Percentiles rank a stretch among this genome's conserved stretches.
Evolutionary conservation across 2,797 vertebrate genomes (phyloP).

Genomic region (Bradypus variegatus): DNA sequence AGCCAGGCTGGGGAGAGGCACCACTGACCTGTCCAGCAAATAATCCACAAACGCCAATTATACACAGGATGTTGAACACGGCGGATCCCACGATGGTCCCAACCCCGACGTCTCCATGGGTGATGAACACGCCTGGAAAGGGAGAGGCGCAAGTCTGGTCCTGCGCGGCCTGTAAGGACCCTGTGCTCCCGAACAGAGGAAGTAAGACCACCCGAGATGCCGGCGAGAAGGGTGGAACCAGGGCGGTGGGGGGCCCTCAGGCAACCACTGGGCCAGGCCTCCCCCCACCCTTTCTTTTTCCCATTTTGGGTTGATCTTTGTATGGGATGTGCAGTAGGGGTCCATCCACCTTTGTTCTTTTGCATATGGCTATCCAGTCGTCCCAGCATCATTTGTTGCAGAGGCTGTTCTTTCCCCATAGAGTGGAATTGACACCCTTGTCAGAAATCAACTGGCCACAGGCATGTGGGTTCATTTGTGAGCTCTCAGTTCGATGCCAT

Average conservation of each 20-base stretch:
- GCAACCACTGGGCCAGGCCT: not conserved
- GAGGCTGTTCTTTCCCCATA: too few relatives aligned
- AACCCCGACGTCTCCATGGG: constrained; percentile 95
- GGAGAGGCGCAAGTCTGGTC: not conserved
- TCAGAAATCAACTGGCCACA: too few relatives aligned
- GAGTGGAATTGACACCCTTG: too few relatives aligned
- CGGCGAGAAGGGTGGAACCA: fast-evolving
- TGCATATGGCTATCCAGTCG: too few relatives aligned
- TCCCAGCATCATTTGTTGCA: too few relatives aligned
- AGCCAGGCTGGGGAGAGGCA: not conserved
- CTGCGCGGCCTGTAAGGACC: fast-evolving
- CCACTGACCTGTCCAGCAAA: constrained; percentile 93
- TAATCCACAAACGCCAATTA: constrained; percentile 95
- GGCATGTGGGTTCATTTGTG: too few relatives aligned
- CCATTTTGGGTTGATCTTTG: too few relatives aligned
- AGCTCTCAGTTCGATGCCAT: too few relatives aligned
- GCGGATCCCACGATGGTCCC: constrained; percentile 98
- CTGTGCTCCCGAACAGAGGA: not conserved
- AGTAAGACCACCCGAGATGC: fast-evolving
- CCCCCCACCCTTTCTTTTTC: not conserved
- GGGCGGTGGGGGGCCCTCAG: not conserved
- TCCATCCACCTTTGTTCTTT: too few relatives aligned
- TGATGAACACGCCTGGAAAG: constrained; percentile 93
- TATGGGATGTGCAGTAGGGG: too few relatives aligned
- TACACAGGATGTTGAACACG: constrained; percentile 97